Conservation (phyloP, 2,888 invertebrate species). For the Cacoxenus indagator region DNA sequence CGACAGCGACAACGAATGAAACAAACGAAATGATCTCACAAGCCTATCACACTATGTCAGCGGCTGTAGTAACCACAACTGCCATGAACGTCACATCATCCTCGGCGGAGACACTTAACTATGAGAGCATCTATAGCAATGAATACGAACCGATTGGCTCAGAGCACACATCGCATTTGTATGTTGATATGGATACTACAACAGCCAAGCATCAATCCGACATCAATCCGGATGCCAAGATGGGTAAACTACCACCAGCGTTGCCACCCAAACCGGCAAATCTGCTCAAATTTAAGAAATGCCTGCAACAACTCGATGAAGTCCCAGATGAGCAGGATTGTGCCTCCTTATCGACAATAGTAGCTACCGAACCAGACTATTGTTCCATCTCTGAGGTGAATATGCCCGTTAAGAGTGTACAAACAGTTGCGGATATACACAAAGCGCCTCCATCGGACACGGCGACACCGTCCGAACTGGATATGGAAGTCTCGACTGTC, state of each 20-base stretch:
- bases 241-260: constrained; percentile 75
- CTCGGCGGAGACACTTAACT: constrained; percentile 69
- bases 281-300: constrained; percentile 77
- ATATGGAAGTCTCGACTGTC: constrained; percentile 41
- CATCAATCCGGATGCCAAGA: constrained; percentile 37
- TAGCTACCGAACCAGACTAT: constrained; percentile 78
- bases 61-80: constrained; percentile 17
- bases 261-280: constrained; percentile 85
- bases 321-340: constrained; percentile 53
- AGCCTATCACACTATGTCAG: constrained; percentile 45
- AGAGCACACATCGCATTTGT: constrained; percentile 73
- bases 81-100: neutral
- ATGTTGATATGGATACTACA: constrained; percentile 76
- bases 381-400: constrained; percentile 82
- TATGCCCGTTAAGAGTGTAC: constrained; percentile 68
- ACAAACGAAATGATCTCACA: constrained; percentile 43
- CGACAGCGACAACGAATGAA: neutral
- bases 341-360: constrained; percentile 38
- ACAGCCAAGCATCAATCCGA: constrained; percentile 48
- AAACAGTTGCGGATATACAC: constrained; percentile 74
- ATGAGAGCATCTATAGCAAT: constrained; percentile 80
- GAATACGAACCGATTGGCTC: constrained; percentile 79
- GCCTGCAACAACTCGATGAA: constrained; percentile 57
- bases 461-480: constrained; percentile 41
- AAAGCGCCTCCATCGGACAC: constrained; percentile 54